Conservation (phyloP, 2,797 vertebrate genomes). For the Typhlichthys eigenmanni region DNA sequence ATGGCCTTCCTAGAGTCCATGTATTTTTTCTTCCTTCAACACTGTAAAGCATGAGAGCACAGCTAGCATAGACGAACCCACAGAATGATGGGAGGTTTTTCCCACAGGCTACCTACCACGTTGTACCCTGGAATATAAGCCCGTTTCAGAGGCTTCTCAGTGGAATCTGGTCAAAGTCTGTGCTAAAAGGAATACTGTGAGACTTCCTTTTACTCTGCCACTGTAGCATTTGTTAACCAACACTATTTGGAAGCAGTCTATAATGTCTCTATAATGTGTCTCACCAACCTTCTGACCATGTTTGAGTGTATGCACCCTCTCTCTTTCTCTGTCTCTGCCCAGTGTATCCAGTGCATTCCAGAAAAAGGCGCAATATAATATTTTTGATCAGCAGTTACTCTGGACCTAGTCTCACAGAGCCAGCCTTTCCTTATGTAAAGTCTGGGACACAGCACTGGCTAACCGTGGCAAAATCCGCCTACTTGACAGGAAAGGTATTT, state of each 20-base stretch:
- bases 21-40: conserved; percentile 36
- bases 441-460: no score
- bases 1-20: conserved; percentile 34
- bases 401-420: neutral
- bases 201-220: no score
- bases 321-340: neutral
- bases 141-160: neutral
- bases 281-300: no score
- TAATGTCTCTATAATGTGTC: no score
- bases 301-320: no score
- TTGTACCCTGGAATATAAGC: conserved; percentile 19
- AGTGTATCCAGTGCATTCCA: conserved; percentile 14
- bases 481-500: no score
- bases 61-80: conserved; percentile 28
- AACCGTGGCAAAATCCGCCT: no score
- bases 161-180: neutral
- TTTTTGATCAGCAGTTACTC: conserved; percentile 27
- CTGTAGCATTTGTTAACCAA: no score
- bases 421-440: neutral
- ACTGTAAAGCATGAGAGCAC: conserved; percentile 60
- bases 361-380: conserved; percentile 26
- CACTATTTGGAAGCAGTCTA: no score
- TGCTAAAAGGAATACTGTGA: no score
- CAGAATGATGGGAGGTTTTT: conserved; percentile 42
- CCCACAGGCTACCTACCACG: conserved; percentile 59